Evolutionary conservation across 2,113 vertebrate genomes (phyloP).

Genomic region (Synodontis membranacea): DNA sequence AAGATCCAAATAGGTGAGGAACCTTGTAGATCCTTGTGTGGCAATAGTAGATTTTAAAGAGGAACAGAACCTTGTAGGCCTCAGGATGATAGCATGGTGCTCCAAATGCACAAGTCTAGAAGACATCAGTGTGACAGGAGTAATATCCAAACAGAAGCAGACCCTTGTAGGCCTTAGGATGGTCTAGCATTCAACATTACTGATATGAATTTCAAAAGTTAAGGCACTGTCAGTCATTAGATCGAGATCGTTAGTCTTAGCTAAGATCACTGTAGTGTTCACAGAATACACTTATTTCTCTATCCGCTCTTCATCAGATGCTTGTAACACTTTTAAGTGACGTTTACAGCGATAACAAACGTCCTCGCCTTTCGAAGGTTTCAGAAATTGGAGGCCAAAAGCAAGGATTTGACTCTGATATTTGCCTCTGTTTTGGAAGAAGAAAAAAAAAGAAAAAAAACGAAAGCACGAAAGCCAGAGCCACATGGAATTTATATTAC

Average conservation of each 20-base stretch:
- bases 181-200: neutral
- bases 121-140: neutral
- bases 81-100: neutral
- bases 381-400: slow-evolving; percentile 54
- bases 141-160: neutral
- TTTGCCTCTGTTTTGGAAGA: slow-evolving; percentile 43
- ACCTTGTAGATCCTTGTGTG: neutral
- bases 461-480: slow-evolving; percentile 45
- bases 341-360: slow-evolving; percentile 54
- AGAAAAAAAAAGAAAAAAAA: slow-evolving; percentile 16
- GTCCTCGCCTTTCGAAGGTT: slow-evolving; percentile 36
- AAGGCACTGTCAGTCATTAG: neutral
- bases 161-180: neutral
- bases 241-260: neutral
- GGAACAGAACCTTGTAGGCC: neutral
- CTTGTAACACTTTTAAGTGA: slow-evolving; percentile 35
- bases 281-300: neutral
- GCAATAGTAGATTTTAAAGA: neutral
- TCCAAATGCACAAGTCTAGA: neutral
- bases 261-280: neutral
- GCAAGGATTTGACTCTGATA: slow-evolving; percentile 51
- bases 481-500: slow-evolving; percentile 64
- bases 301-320: slow-evolving; percentile 1
- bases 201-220: neutral
- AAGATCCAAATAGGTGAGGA: neutral